phyloP scores from a whole-genome alignment of 2,797 vertebrate genomes.

The Dipus sagitta region DNA sequence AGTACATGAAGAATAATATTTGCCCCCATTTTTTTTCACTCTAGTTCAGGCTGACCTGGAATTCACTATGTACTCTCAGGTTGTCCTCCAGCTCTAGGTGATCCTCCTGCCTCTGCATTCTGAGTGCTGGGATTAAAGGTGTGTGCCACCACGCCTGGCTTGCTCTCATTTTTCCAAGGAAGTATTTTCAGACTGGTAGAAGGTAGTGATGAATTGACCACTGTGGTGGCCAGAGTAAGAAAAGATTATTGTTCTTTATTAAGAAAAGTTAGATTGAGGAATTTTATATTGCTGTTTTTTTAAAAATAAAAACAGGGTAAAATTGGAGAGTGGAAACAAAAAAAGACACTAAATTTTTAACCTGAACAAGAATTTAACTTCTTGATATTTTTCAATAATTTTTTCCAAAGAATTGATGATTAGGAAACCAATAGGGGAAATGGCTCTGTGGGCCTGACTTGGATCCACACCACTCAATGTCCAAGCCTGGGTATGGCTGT shows the following conservation, averaged over 20 bases:
- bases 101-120: no score
- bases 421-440: neutral
- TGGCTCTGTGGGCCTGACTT: no score
- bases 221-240: neutral
- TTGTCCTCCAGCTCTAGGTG: no score
- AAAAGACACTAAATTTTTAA: constrained; percentile 31
- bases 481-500: no score
- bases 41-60: no score
- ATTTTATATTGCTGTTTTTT: constrained; percentile 31
- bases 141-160: neutral
- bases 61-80: no score
- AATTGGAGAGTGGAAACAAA: constrained; percentile 24
- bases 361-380: constrained; percentile 41
- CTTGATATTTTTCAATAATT: neutral
- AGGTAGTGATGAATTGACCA: neutral
- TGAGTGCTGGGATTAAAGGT: no score
- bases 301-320: neutral
- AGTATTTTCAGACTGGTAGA: constrained; percentile 31
- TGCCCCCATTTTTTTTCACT: neutral
- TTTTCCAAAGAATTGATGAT: constrained; percentile 25
- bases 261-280: neutral
- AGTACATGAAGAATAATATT: neutral
- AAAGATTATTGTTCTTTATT: constrained; percentile 42
- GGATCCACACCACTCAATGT: no score
- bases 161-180: neutral